Percentiles rank a stretch among this genome's conserved stretches.
These are phyloP conservation scores for Columba guinea DNA, from an alignment of 2,797 vertebrate genomes.

Conservation along the genomic window DNA sequence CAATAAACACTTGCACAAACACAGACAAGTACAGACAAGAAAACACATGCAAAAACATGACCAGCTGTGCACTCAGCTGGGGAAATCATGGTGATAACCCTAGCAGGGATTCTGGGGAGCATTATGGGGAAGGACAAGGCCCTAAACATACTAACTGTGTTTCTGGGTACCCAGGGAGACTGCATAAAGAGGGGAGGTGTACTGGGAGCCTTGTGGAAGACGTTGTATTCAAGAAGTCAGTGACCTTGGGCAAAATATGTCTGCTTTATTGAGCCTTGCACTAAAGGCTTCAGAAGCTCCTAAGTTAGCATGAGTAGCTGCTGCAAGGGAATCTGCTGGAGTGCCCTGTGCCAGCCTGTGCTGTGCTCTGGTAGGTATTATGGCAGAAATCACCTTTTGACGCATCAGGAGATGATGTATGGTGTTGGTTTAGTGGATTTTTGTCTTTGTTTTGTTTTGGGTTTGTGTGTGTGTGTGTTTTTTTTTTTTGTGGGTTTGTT, in stretches of 20 bases:
- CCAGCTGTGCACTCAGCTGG: background rate
- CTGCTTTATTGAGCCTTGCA: background rate
- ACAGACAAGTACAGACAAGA: background rate
- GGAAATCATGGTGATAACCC: background rate
- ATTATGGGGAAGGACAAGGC: background rate
- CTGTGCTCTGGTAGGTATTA: too few species aligned
- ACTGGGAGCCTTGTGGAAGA: background rate
- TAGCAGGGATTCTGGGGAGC: background rate
- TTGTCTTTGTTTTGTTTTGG: too few species aligned
- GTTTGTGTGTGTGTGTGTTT: too few species aligned
- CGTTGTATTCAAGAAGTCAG: background rate
- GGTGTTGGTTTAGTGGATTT: too few species aligned
- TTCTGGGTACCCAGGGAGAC: background rate
- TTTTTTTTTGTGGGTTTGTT: too few species aligned
- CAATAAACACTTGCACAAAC: too few species aligned
- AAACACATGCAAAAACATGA: background rate
- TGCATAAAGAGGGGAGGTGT: background rate
- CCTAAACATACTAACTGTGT: background rate
- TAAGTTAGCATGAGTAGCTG: background rate
- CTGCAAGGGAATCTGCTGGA: background rate
- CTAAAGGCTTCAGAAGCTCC: too few species aligned
- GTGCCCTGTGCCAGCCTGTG: too few species aligned
- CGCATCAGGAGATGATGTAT: too few species aligned
- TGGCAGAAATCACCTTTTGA: too few species aligned
- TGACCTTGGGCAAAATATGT: background rate